Evolutionary conservation across 2,113 vertebrate species (phyloP).

Genomic region (Salminus brasiliensis): DNA sequence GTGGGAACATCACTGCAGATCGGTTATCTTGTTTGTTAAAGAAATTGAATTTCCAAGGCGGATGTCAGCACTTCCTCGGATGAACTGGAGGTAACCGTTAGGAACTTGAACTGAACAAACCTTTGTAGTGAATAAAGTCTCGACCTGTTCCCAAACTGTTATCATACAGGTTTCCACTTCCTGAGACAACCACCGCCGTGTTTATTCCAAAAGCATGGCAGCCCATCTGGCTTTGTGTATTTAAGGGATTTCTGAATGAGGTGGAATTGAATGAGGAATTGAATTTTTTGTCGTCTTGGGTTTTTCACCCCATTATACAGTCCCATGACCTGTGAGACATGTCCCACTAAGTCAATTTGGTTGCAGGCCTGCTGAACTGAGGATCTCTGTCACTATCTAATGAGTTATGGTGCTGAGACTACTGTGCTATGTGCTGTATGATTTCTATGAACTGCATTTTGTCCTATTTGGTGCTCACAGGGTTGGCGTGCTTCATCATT

Average conservation of each 20-base stretch:
- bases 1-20: background rate
- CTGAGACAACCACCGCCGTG: background rate
- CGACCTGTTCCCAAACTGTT: slow-evolving; percentile 11
- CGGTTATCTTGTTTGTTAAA: background rate
- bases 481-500: background rate
- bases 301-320: background rate
- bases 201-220: background rate
- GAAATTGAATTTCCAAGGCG: background rate
- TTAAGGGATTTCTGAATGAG: background rate
- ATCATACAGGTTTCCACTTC: slow-evolving; percentile 37
- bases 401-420: background rate
- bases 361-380: background rate
- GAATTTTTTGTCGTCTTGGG: background rate
- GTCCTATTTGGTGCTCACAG: too few relatives aligned
- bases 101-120: background rate
- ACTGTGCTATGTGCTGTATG: background rate
- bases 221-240: background rate
- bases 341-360: background rate
- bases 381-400: background rate
- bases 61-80: slow-evolving; percentile 2
- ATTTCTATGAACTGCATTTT: background rate
- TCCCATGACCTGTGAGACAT: background rate
- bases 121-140: slow-evolving; percentile 13
- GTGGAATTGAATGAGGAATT: background rate
- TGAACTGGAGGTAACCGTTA: background rate